Evolutionary conservation across 2,797 vertebrate genomes (phyloP).

Genomic region (Muscicapa striata): DNA sequence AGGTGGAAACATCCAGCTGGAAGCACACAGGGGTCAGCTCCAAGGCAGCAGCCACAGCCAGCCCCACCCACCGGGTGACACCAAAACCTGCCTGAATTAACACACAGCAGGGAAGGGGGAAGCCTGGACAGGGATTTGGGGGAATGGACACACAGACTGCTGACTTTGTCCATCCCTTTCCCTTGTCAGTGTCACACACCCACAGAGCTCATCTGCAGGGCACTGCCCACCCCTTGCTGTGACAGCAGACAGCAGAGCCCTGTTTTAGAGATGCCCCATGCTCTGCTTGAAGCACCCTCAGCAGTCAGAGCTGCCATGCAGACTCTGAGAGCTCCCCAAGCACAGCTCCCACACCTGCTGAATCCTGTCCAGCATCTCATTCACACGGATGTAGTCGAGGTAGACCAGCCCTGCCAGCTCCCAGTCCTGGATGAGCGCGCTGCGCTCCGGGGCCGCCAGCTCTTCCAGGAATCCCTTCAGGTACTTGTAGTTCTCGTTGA

Average conservation of each 20-base stretch:
- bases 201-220: fast-evolving
- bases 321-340: not conserved
- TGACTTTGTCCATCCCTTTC: too few relatives aligned
- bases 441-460: constrained; percentile 83
- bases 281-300: not conserved
- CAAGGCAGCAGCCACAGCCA: not conserved
- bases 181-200: not conserved
- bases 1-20: constrained; percentile 87
- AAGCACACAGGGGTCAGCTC: not conserved
- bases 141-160: fast-evolving
- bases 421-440: constrained; percentile 92
- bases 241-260: not conserved
- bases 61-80: not conserved
- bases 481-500: constrained; percentile 93
- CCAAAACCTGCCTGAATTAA: too few relatives aligned
- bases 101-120: not conserved
- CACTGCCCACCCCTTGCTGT: not conserved
- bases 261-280: fast-evolving
- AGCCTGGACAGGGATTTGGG: too few relatives aligned
- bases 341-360: constrained; percentile 77
- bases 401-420: constrained; percentile 89
- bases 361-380: constrained; percentile 86
- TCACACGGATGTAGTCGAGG: constrained; percentile 89
- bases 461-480: constrained; percentile 92
- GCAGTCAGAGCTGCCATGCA: not conserved